These are phyloP conservation scores for Idaea aversata DNA, from an alignment of 2,888 invertebrate genomes.

Conservation along the genomic window DNA sequence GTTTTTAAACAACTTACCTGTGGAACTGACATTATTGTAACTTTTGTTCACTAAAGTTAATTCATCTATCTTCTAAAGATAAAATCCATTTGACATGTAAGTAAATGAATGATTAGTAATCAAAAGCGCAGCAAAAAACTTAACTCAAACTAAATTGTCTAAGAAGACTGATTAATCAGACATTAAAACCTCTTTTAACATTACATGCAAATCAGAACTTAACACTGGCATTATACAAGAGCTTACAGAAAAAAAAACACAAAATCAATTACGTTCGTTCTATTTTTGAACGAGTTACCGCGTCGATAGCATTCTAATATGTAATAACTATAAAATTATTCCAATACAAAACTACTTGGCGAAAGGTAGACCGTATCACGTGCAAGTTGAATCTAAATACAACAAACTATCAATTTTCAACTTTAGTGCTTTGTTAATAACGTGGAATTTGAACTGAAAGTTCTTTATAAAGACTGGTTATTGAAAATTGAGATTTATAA, in stretches of 20 bases:
- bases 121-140: too few species aligned
- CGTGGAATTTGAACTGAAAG: background rate
- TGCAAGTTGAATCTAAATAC: conserved; percentile 67
- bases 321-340: conserved; percentile 78
- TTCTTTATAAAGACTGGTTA: conserved; percentile 14
- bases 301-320: conserved; percentile 63
- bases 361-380: conserved; percentile 74
- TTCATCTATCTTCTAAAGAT: too few species aligned
- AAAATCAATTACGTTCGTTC: conserved; percentile 28
- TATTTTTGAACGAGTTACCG: conserved; percentile 35
- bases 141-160: background rate
- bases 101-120: too few species aligned
- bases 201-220: background rate
- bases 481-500: conserved; percentile 36
- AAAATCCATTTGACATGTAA: too few species aligned
- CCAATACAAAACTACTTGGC: conserved; percentile 74
- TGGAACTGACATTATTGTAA: too few species aligned
- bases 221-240: background rate
- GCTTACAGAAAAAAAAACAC: background rate
- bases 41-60: too few species aligned
- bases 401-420: conserved; percentile 17
- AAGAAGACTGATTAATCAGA: background rate
- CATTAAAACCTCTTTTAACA: background rate
- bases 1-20: too few species aligned
- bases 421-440: background rate